A percentile compares a stretch with the other conserved stretches of the same genome.
phyloP scores from a whole-genome alignment of 2,797 vertebrate genomes.

The Eidolon dupreanum region DNA sequence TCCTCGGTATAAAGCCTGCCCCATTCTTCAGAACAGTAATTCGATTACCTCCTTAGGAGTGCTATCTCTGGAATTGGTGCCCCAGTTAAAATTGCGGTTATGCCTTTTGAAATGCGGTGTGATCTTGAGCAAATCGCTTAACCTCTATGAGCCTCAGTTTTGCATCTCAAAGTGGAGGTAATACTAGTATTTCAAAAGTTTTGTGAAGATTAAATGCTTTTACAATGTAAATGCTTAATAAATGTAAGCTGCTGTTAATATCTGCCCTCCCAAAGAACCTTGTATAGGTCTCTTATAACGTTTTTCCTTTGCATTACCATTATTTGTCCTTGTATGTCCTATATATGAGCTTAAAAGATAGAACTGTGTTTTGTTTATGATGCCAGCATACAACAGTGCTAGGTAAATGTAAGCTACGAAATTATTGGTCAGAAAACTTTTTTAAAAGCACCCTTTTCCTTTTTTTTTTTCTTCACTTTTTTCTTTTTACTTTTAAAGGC shows the following conservation, averaged over 20 bases:
- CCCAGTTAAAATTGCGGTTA: neutral
- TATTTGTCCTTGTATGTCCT: neutral
- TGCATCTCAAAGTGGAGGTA: neutral
- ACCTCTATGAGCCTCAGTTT: neutral
- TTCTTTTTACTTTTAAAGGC: neutral
- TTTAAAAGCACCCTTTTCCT: neutral
- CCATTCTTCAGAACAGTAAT: neutral
- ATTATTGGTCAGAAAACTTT: constrained; percentile 12
- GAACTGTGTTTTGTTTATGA: neutral
- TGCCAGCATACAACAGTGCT: neutral
- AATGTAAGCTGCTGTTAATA: neutral
- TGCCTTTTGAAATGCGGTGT: neutral
- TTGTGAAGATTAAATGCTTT: neutral
- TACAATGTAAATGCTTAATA: neutral
- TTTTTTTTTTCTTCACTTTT: neutral
- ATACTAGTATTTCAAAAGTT: neutral
- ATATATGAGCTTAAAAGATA: neutral
- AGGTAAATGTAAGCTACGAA: neutral
- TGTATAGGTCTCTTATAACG: neutral
- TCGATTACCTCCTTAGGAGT: neutral
- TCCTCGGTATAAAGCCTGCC: neutral
- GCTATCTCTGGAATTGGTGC: neutral
- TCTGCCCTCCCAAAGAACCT: neutral
- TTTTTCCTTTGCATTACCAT: neutral
- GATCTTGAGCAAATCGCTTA: neutral